Base-by-base conservation (phyloP, 2,888 invertebrate genomes). In the Mycalesis mineus region DNA sequence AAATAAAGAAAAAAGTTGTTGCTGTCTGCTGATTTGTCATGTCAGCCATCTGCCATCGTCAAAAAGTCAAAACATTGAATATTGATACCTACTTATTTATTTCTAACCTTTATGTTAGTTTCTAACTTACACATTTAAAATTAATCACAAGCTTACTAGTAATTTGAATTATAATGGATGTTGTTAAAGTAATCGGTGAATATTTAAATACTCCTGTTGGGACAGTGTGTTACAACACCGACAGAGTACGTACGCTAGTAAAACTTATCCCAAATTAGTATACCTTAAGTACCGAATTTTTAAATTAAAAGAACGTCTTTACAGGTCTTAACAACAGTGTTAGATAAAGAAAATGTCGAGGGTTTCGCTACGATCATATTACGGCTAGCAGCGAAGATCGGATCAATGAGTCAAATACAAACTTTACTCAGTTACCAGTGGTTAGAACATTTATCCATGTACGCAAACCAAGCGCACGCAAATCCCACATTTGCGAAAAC, bases 361-460 rank as follows among this genome's bases (percentile, higher is more conserved):
- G 74, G 92, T 67, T 75, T 92, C 80, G 89, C 89, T n/a, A 90
- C 86, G 8, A 91, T 92, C 56, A 75, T 92, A 11, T 75, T 89
- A 33, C 73, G 75, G 42, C 68, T 92, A 61, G 86, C 87, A 0
- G 74, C 77, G 1, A 88, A 89, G 68, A 90, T 84, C 44, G 82
- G 82, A 14, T 68, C 75, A 9, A 74, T 85, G 65, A 90, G 78
- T 57, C 77, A 81, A 41, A 86, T 91, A 61, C 86, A 88, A 59
- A 69, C 64, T 56, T 72, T 90, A 3, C 78, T 88, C 22, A 80
- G 90, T 22, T 91, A 92, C 60, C 94, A 94, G 67, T 94, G 94
- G 94, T 76, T 94, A 33, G 94, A 94, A 71, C 92, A 92, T 71
- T 86, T 92, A 4, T 88, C 91, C 1, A 80, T 91, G 74, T 91